Evolutionary conservation across 2,113 vertebrate genomes (phyloP), one percentile per base, ranked within the genome.

Genomic region (Gnathonemus longibarbis): DNA sequence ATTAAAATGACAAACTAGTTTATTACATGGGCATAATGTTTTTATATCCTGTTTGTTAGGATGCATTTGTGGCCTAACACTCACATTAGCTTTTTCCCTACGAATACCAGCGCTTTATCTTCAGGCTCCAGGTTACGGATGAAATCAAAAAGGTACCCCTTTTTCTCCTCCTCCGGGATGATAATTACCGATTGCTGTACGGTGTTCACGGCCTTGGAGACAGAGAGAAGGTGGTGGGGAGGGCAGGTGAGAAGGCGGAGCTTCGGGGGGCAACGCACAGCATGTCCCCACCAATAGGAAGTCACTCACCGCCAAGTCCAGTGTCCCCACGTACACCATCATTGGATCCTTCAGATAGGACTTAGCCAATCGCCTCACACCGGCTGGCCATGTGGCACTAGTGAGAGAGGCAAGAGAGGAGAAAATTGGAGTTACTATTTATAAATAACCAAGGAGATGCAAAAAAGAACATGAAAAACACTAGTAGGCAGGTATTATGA

Each of bases 301-400:
- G 9, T 83, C 42, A 95, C 98, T 96, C 94, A 99, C 98, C 27
- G 98, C 93, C 92, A 99, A 94, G 93, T 99, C 98, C 91, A 99
- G 94, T 8, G 97, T 98, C n/a, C 98, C 98, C 83, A 99, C 97
- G 83, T 99, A 99, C 0, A 97, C 97, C 94, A 99, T 98, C 97
- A 99, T 98, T 53, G 98, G 97, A 74, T 97, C 96, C 93, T 97
- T 99, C 89, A 99, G 95, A 91, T 99, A 99, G 8, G 97, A 97
- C 88, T 96, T 98, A 24, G 97, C 93, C 86, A 99, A 93, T 87
- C 97, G 96, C 74, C 98, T 97, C 90, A 99, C 98, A 87, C 97
- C 96, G 0, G 93, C 92, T 88, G 98, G 98, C 98, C 98, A 99
- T 0, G 98, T 99, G 88, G 98, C 98, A 94, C 98, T 99, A 89